Evolutionary conservation across 1,140 invertebrate genomes (phyloP).

Genomic region (Bradynema listronoti): DNA sequence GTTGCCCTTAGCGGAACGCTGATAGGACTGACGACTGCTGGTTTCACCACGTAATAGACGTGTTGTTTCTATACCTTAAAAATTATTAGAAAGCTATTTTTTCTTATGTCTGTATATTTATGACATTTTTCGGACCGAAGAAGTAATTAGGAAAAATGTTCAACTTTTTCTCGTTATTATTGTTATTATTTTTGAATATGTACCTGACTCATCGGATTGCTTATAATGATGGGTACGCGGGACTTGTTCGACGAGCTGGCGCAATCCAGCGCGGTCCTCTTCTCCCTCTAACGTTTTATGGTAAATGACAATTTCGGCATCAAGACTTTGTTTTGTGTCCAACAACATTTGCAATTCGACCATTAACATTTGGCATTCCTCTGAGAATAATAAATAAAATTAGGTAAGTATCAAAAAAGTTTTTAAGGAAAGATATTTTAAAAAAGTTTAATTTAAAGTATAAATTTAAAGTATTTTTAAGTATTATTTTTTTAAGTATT

Average conservation of each 20-base stretch:
- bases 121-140: not conserved
- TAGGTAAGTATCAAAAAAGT: too few species aligned
- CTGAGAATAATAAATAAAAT: too few species aligned
- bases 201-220: constrained; percentile 48
- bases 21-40: constrained; percentile 62
- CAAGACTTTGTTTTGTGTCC: constrained; percentile 59
- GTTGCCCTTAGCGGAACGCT: constrained; percentile 61
- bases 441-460: too few species aligned
- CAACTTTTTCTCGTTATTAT: not conserved
- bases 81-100: too few species aligned
- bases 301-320: constrained; percentile 58
- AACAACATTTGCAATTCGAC: constrained; percentile 60
- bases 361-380: constrained; percentile 59
- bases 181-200: constrained; percentile 9
- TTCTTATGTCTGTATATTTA: not conserved
- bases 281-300: constrained; percentile 58
- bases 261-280: constrained; percentile 54
- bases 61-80: constrained; percentile 48
- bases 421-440: too few species aligned
- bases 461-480: too few species aligned
- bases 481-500: too few species aligned
- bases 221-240: constrained; percentile 51
- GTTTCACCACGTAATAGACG: constrained; percentile 61
- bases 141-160: not conserved
- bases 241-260: constrained; percentile 56